Evolutionary conservation across 2,797 vertebrate species (phyloP).

Genomic region (Trematomus bernacchii): DNA sequence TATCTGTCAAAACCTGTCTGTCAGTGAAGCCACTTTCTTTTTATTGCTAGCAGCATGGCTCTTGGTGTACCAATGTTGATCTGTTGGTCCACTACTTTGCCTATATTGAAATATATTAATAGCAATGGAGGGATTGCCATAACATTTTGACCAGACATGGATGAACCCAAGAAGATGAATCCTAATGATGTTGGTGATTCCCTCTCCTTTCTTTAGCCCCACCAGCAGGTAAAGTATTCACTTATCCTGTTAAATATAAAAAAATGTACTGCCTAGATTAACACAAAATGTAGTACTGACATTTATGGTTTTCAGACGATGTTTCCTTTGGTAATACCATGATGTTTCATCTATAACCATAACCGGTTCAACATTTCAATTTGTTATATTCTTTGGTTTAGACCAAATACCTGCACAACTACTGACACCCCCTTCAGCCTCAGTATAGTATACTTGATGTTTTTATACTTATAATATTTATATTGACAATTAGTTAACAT

Average conservation of each 20-base stretch:
- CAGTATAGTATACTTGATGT: not conserved
- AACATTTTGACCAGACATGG: not conserved
- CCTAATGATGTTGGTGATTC: not conserved
- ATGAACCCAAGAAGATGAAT: not conserved
- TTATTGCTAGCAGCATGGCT: no score
- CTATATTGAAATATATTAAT: not conserved
- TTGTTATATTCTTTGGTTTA: not conserved
- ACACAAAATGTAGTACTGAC: not conserved
- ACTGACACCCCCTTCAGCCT: not conserved
- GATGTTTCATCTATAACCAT: not conserved
- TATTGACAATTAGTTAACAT: not conserved
- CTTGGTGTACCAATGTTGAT: not conserved
- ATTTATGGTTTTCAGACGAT: not conserved
- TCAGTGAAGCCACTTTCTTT: not conserved
- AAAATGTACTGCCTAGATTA: not conserved
- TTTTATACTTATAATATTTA: not conserved
- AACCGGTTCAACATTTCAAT: not conserved
- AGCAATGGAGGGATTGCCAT: not conserved
- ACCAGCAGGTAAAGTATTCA: not conserved
- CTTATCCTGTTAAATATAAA: not conserved
- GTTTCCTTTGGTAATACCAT: not conserved
- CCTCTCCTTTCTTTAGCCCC: not conserved
- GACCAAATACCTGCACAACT: not conserved
- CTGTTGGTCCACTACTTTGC: not conserved
- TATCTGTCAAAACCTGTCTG: not conserved